Base-by-base conservation (phyloP, 2,888 invertebrate genomes). In the Spodoptera picta region DNA sequence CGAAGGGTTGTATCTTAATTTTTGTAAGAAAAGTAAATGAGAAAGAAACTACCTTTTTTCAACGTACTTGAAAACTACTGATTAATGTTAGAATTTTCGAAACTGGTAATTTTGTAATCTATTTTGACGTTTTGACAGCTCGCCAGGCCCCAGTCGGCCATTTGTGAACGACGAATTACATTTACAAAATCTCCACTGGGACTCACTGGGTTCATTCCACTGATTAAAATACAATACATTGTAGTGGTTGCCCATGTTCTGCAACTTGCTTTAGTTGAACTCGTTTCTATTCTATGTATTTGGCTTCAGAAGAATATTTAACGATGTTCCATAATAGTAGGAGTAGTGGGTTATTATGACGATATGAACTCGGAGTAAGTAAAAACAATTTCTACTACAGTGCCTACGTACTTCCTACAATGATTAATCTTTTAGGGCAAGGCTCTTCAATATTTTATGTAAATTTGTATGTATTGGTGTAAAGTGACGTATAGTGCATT, bases 351-450 rank as follows among this genome's bases (percentile, higher is more conserved):
- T 61, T 61, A 70, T 48, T 70, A 67, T 75, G 80, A 83, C 85
- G 81, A 88, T 82, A 85, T 88, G 88, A 88, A 87, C 83, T 69
- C 70, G 81, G 80, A 86, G 83, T 71, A 71, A 82, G 81, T 87
- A 83, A 90, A 89, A 90, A 90, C 87, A 88, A 85, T 89, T 89
- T 89, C 83, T 86, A 56, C 19, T 75, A 49, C 0, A 83, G 86
- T 92, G 91, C 87, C 87, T 92, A 91, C 91, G 92, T 94, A 90
- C 89, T 90, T 92, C 90, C 86, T 90, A 87, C 80, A 86, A 88
- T 91, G 89, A 92, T 91, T 88, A 90, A 90, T 91, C 84, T 91
- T 90, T 89, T 90, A 85, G 87, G 87, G 88, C 92, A 93, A 93
- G 92, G 92, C 89, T 91, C 89, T 88, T 85, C 79, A 83, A 81